Conservation (phyloP, 2,113 vertebrate genomes). For the Campylorhamphus procurvoides region DNA sequence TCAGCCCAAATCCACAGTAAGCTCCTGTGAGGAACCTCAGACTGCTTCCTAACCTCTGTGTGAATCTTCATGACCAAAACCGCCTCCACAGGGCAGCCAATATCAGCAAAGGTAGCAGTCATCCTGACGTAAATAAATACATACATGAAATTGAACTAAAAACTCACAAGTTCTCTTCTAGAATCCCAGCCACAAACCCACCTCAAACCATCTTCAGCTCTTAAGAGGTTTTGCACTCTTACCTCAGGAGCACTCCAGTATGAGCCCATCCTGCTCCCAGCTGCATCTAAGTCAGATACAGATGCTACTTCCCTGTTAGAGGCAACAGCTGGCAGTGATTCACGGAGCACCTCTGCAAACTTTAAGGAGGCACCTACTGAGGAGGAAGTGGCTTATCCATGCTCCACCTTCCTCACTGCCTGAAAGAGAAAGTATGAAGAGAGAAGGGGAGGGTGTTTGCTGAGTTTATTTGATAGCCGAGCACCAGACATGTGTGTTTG, state of each 20-base stretch:
- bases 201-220: neutral
- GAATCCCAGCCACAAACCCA: neutral
- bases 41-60: neutral
- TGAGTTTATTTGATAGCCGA: neutral
- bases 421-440: constrained; percentile 20
- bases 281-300: neutral
- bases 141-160: neutral
- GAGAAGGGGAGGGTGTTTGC: neutral
- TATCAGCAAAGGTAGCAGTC: neutral
- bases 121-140: neutral
- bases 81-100: neutral
- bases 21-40: neutral
- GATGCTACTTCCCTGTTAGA: neutral
- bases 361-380: neutral
- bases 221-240: neutral
- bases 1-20: neutral
- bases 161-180: neutral
- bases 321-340: neutral
- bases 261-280: constrained; percentile 35
- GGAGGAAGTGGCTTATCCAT: neutral
- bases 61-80: neutral
- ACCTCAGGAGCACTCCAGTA: constrained; percentile 25
- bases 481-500: neutral
- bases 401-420: constrained; percentile 10
- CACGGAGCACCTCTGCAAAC: neutral